Evolutionary conservation across 2,888 invertebrate genomes (phyloP).

Genomic region (Monoplex corrugatus): DNA sequence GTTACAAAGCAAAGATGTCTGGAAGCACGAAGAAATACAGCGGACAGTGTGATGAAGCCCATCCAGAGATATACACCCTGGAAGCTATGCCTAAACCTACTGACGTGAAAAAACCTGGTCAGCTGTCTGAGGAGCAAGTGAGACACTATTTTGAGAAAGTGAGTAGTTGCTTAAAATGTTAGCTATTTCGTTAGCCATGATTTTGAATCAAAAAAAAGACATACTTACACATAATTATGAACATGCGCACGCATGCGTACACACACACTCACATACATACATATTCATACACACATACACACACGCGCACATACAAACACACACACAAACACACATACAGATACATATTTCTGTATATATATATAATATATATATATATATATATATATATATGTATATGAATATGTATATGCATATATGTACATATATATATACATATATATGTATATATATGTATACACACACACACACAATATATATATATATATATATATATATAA

Average conservation of each 20-base stretch:
- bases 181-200: background rate
- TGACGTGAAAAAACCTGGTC: background rate
- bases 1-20: background rate
- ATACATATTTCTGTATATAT: background rate
- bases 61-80: conserved; percentile 15
- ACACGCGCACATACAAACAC: no score
- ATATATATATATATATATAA: no score
- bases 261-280: no score
- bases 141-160: conserved; percentile 12
- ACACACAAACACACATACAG: no score
- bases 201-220: background rate
- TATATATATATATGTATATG: no score
- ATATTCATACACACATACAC: no score
- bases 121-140: background rate
- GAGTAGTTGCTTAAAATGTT: background rate
- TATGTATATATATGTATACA: no score
- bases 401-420: no score
- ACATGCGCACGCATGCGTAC: no score
- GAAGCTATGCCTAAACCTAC: background rate
- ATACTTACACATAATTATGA: no score
- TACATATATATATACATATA: no score
- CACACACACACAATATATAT: no score
- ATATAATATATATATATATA: background rate
- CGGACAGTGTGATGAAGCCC: background rate
- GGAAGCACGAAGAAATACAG: background rate